Evolutionary conservation across 2,888 invertebrate species (phyloP), one percentile per base, ranked within the genome.

Genomic region (Hyposoter dolosus): DNA sequence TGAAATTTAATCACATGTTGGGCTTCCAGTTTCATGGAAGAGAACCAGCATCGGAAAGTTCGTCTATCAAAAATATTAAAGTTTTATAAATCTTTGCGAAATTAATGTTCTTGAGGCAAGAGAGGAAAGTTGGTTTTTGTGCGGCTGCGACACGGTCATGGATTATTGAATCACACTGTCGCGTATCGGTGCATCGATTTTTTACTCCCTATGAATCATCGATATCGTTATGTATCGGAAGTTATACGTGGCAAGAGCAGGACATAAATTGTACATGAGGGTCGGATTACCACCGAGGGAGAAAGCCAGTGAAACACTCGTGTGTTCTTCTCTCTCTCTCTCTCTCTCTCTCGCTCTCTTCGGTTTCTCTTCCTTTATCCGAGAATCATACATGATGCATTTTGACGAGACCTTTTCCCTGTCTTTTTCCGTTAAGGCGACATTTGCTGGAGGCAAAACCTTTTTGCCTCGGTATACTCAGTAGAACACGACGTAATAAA

Each of bases 371-470:
- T 17, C 45, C 69, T 60, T 23, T 60, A 60, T 19, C 35, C 7
- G 68, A 40, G 65, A 76, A 75, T 82, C 76, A 82, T 82, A 28
- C 60, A 82, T 82, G 82, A 76, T 82, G 69, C 69, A 82, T 82
- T 40, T 47, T 65, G 69, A 66, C 66, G 75, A 82, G 68, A 69
- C 12, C 56, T 69, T 76, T 68, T 40, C 4, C 50, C 15, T 68
- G 28, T 19, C 65, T 50, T 45, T 32, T 10, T 65, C 63, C 47
- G 10, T 71, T 47, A 60, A 82, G 76, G 68, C 82, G 82, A 76
- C 74, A 82, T 50, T 68, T 60, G 56, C 43, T 9, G 19, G 32
- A 66, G 56, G 56, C 15, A 43, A 35, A 32, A 71, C 12, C 60
- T 71, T 71, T 71, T 69, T 40, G 3, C 69, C 28, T 65, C 43